These are phyloP conservation scores for Syngnathus scovelli DNA, from an alignment of 2,113 vertebrate species.

Conservation along the genomic window DNA sequence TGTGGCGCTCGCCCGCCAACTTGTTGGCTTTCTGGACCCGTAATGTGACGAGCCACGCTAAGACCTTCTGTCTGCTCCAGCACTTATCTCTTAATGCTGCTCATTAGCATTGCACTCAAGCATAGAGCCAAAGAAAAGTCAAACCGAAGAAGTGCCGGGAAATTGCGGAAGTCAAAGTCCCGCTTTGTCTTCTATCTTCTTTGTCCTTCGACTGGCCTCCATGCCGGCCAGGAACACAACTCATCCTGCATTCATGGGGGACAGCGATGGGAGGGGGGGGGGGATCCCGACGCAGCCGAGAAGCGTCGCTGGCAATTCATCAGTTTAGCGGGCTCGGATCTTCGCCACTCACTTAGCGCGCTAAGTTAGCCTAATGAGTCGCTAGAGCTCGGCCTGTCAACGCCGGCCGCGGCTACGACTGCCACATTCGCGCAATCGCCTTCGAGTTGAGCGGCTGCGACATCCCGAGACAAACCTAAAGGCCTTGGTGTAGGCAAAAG, in stretches of 20 bases:
- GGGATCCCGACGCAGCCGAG: slow-evolving; percentile 31
- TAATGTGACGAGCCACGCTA: slow-evolving; percentile 40
- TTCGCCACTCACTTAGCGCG: slow-evolving; percentile 57
- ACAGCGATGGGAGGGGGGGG: slow-evolving; percentile 33
- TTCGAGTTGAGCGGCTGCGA: slow-evolving; percentile 61
- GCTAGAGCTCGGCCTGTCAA: slow-evolving; percentile 56
- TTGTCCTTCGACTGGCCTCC: slow-evolving; percentile 7
- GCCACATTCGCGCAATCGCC: slow-evolving; percentile 57
- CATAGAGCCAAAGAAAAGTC: slow-evolving; percentile 26
- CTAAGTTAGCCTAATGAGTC: slow-evolving; percentile 55
- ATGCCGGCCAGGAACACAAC: slow-evolving; percentile 30
- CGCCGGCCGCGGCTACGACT: slow-evolving; percentile 42
- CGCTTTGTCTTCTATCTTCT: slow-evolving; percentile 5
- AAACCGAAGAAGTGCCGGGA: neutral
- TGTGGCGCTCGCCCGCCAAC: slow-evolving; percentile 29
- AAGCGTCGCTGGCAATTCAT: slow-evolving; percentile 48
- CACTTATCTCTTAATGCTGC: slow-evolving; percentile 40
- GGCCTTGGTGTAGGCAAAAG: slow-evolving; percentile 26
- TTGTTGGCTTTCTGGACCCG: slow-evolving; percentile 27
- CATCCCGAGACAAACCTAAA: slow-evolving; percentile 58
- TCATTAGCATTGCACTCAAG: slow-evolving; percentile 44
- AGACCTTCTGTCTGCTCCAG: slow-evolving; percentile 39
- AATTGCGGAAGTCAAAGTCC: neutral
- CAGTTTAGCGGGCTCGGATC: slow-evolving; percentile 47
- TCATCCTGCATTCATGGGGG: slow-evolving; percentile 41